Percentiles rank a stretch among this genome's conserved stretches.
These are phyloP conservation scores for Dendrocincla fuliginosa DNA, from an alignment of 2,797 vertebrate genomes.

Conservation along the genomic window DNA sequence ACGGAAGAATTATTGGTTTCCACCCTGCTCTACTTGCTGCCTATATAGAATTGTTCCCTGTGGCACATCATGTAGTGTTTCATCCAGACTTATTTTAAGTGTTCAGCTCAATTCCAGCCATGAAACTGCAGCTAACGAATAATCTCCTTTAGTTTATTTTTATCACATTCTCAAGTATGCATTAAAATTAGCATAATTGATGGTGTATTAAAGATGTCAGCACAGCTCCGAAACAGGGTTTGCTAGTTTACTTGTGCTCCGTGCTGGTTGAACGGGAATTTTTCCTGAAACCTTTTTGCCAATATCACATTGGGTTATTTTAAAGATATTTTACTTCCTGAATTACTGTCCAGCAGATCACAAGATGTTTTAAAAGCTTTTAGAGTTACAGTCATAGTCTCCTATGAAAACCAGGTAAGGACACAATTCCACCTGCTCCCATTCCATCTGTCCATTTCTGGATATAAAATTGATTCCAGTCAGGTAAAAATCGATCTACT, in stretches of 20 bases:
- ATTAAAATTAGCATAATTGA: conserved; percentile 62
- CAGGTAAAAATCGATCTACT: background rate
- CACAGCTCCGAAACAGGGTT: conserved; percentile 13
- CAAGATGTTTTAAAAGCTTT: background rate
- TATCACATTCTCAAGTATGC: conserved; percentile 58
- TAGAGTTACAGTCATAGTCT: background rate
- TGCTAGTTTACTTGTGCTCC: background rate
- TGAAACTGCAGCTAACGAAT: conserved; percentile 13
- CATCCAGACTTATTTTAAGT: conserved; percentile 34
- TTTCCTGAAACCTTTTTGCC: background rate
- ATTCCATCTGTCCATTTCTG: background rate
- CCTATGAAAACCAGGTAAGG: background rate
- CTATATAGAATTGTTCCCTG: conserved; percentile 10
- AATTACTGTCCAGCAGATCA: background rate
- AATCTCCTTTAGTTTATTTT: conserved; percentile 53
- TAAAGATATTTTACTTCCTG: background rate
- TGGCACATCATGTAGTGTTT: background rate
- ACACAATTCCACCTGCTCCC: background rate
- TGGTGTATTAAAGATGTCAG: conserved; percentile 46
- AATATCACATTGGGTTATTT: background rate
- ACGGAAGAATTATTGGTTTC: conserved; percentile 19
- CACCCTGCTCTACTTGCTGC: background rate
- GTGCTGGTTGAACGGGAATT: background rate
- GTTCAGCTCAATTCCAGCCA: conserved; percentile 27
- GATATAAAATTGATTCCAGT: background rate